Evolutionary conservation across 1,140 invertebrate genomes (phyloP), one percentile per base, ranked within the genome.

Genomic region (Drosophila bifasciata): DNA sequence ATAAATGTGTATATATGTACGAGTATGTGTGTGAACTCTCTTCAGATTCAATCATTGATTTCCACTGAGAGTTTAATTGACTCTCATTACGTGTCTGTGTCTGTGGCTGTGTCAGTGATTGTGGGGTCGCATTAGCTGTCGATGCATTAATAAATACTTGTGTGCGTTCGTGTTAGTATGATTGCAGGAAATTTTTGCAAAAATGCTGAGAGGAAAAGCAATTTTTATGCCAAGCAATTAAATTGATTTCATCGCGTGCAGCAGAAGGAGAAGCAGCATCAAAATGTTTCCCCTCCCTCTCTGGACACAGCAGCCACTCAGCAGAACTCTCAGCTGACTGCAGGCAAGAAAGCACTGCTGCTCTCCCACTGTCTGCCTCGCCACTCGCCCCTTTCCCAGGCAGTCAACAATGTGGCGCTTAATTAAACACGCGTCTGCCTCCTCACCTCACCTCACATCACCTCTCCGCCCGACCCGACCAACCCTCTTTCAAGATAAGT

Each of bases 341-440:
- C 39, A 68, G 43, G 66, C 50, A 36, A 67, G 57, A 76, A 76
- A 81, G 72, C 77, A 76, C 28, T 13, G 48, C 8, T 53, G n/a
- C 32, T 39, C 28, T 48, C 51, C n/a, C 25, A 25, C 39, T 50
- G 32, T 2, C 25, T 36, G 55, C 5, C 25, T 9, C 16, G 39
- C 15, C 58, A 8, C 58, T 74, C 56, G n/a, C n/a, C n/a, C 51
- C 50, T 61, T 39, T 32, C 36, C 25, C 48, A 13, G 53, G 23
- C 44, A 49, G 44, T 69, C 57, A 52, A 72, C 67, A 67, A 73
- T 79, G 74, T 61, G 56, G 79, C 79, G 79, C 75, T 83, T 83
- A 83, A 83, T 83, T 83, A 83, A 83, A 70, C 79, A 84, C 79
- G 79, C 79, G 79, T 70, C 79, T 68, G 72, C 69, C 68, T 53